Evolutionary conservation across 1,140 invertebrate species (phyloP), one percentile per base, ranked within the genome.

Genomic region (Eupeodes corollae): DNA sequence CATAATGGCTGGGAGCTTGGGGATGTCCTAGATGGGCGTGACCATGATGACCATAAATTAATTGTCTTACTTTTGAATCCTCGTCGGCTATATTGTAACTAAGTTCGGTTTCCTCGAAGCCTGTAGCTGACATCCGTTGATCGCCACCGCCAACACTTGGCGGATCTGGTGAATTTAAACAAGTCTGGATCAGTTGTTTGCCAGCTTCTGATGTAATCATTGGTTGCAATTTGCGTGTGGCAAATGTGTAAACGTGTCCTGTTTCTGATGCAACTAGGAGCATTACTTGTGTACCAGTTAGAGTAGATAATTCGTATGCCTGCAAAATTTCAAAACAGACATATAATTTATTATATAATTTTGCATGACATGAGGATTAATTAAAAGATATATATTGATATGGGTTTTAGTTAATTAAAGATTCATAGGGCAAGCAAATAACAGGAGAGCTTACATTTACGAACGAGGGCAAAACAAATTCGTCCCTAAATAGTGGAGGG

Each of bases 181-280:
- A 99, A 45, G 93, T 97, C 73, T 99, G 95, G 61, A 99, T 99
- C 41, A 99, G 77, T 40, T 91, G 86, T 72, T 99, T 99, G 41
- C 96, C 97, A 47, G 92, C 91, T 63, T 99, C 96, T 56, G 91
- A 96, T 13, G 92, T 97, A 67, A 99, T 99, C 94, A 99, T 99
- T 42, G 96, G 97, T 70, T 99, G 94, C 37, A 99, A 76, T 72
- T 99, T 99, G 46, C 92, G 78, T 41, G 97, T 99, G 31, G 97
- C 96, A 75, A 98, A 99, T 42, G 97, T 99, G 74, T 99, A 99
- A 55, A 99, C 96, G 75, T 99, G 97, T 5, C 96, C 92, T 12
- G 91, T 96, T 70, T 96, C 92, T 32, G 88, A 92, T 30, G 91
- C 92, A 46, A 96, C 92, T 59, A 96, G 73, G 46, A 96, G 72